Evolutionary conservation across 2,113 vertebrate genomes (phyloP), one percentile per base, ranked within the genome.

Genomic region (Potamarius usumacintae): DNA sequence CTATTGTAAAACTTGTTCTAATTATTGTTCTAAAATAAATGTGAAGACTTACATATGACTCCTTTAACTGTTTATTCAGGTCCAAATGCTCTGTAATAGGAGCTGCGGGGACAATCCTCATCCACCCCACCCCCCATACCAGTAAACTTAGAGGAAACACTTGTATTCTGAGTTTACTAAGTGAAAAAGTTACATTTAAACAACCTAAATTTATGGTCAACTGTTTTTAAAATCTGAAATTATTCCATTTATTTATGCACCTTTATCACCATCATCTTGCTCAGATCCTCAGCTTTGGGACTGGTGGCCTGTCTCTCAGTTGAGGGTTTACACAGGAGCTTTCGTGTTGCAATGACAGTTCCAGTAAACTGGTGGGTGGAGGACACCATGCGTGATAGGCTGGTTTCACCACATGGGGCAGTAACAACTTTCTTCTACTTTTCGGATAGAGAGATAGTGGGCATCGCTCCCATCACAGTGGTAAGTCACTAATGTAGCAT

Each of bases 321-420:
- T 0, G 87, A 93, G 0, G 91, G 90, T 58, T 82, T 93, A 55
- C 88, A 83, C 72, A 90, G 83, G 53, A 93, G 90, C 85, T 95
- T 95, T 7, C 90, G 92, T 0, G 92, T 94, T 20, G 94, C 94
- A 15, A 94, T 94, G 93, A 91, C 92, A 0, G 90, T 95, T 58
- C 65, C 88, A 5, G 93, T 90, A n/a, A 86, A 90, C 65, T 96
- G 94, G 95, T 93, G 92, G 92, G 93, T 94, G 89, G 95, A 95
- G 89, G 94, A 93, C 82, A 93, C 92, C 0, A 90, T 88, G 1
- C 88, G 0, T 53, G 88, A 72, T 50, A 86, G 85, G 53, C 30
- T 18, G 0, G 20, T 63, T 0, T 88, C 82, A 4, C 88, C 90
- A 89, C 90, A 89, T 0, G 89, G 88, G 17, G 79, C 88, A 79